A percentile compares a stretch with the other conserved stretches of the same genome.
Conservation (phyloP, 1,140 invertebrate species). For the Zaprionus tsacasi region DNA sequence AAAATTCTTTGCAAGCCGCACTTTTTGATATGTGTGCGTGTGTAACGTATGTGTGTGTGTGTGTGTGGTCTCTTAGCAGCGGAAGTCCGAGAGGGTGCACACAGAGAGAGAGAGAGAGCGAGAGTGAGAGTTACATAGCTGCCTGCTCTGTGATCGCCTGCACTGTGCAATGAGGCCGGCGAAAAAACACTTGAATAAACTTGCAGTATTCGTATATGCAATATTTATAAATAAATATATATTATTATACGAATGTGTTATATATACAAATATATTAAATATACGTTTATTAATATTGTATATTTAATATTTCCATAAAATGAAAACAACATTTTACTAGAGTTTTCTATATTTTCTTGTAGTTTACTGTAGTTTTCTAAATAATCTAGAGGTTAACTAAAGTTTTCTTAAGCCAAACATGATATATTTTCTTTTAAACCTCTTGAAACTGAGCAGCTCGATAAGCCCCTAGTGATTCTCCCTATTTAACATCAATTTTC, state of each 20-base stretch:
- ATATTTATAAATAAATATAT: too few species aligned
- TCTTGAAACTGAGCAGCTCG: too few species aligned
- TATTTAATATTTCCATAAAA: too few species aligned
- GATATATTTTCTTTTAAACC: too few species aligned
- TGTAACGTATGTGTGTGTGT: not conserved
- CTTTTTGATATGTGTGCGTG: not conserved
- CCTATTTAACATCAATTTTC: not conserved
- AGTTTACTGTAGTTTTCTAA: too few species aligned
- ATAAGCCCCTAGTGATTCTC: not conserved
- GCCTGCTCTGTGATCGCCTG: not conserved
- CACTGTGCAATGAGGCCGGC: not conserved
- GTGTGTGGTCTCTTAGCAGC: not conserved
- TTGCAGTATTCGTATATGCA: not conserved
- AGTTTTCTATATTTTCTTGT: too few species aligned
- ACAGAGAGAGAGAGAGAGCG: not conserved
- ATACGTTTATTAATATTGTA: too few species aligned
- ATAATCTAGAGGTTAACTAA: too few species aligned
- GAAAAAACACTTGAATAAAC: not conserved
- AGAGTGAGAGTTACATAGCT: not conserved
- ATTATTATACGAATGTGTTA: too few species aligned
- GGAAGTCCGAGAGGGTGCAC: constrained; percentile 1
- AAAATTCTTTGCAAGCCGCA: constrained; percentile 1
- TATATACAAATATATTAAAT: too few species aligned
- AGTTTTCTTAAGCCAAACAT: too few species aligned
- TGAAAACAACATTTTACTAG: too few species aligned